phyloP scores from a whole-genome alignment of 2,888 invertebrate genomes.

The Hyles lineata region DNA sequence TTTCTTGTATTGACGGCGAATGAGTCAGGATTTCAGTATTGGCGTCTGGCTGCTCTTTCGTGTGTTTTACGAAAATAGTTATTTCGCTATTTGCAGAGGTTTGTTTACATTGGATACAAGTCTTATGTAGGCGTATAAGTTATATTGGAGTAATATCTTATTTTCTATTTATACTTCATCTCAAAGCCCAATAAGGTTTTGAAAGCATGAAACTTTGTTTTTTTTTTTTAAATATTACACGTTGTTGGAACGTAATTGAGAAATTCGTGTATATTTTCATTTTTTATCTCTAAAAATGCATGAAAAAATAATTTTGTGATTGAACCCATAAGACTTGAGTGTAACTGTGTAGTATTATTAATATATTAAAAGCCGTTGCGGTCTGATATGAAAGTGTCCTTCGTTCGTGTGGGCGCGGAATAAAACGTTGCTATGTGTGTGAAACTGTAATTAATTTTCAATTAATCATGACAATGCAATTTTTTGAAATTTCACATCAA shows the following conservation, averaged over 20 bases:
- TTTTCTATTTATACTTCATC: too few species aligned
- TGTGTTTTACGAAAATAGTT: background rate
- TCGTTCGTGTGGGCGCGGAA: slow-evolving; percentile 31
- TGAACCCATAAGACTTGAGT: background rate
- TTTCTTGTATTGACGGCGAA: slow-evolving; percentile 1
- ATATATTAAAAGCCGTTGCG: slow-evolving; percentile 22
- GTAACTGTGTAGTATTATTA: background rate
- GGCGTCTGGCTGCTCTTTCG: background rate
- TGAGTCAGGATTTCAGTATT: slow-evolving; percentile 3
- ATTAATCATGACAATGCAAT: slow-evolving; percentile 16
- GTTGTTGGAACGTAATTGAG: too few species aligned
- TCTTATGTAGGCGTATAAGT: background rate
- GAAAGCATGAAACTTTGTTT: too few species aligned
- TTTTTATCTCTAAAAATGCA: background rate
- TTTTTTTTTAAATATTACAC: too few species aligned
- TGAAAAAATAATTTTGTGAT: background rate
- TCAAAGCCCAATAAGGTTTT: too few species aligned
- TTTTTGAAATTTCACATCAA: background rate
- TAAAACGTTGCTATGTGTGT: slow-evolving; percentile 9
- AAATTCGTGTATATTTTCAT: too few species aligned
- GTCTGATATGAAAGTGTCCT: slow-evolving; percentile 27
- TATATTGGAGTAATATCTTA: too few species aligned
- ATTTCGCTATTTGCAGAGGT: background rate
- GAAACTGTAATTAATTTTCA: slow-evolving; percentile 9
- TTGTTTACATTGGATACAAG: background rate